These are phyloP conservation scores for Odontocerum albicorne DNA, from an alignment of 2,888 invertebrate genomes.

Conservation along the genomic window DNA sequence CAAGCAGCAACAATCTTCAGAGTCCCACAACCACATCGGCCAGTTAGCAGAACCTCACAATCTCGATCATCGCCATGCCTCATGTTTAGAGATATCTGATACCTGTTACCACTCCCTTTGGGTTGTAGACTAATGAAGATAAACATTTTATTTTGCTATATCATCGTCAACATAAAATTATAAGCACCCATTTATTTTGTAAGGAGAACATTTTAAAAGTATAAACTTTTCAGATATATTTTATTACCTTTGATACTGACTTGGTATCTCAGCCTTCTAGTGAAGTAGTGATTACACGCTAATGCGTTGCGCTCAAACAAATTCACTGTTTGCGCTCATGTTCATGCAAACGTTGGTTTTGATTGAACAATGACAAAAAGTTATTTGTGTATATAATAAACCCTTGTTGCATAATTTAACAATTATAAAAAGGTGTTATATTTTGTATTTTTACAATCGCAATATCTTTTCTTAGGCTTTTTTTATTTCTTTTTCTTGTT, in stretches of 20 bases:
- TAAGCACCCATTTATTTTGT: slow-evolving; percentile 6
- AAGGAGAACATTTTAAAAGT: slow-evolving; percentile 7
- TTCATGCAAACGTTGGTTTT: too few species aligned
- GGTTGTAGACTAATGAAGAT: slow-evolving; percentile 13
- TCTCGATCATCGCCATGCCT: slow-evolving; percentile 49
- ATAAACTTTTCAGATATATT: slow-evolving; percentile 2
- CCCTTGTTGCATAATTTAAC: too few species aligned
- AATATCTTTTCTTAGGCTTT: not conserved
- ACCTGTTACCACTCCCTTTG: slow-evolving; percentile 20
- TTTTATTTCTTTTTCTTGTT: not conserved
- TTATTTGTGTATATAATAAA: too few species aligned
- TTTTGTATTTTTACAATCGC: slow-evolving; percentile 9
- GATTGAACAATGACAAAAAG: too few species aligned
- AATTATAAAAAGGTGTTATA: too few species aligned
- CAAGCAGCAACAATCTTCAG: slow-evolving; percentile 38
- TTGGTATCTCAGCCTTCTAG: not conserved
- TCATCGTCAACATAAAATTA: slow-evolving; percentile 6
- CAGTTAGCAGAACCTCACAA: slow-evolving; percentile 51
- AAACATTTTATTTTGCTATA: slow-evolving; percentile 19
- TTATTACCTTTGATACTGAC: not conserved
- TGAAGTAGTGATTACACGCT: not conserved
- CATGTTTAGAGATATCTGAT: slow-evolving; percentile 32
- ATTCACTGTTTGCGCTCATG: too few species aligned
- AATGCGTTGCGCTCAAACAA: not conserved
- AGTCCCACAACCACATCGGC: slow-evolving; percentile 54